Base-by-base conservation (phyloP, 1,140 invertebrate species). In the Halyomorpha halys region DNA sequence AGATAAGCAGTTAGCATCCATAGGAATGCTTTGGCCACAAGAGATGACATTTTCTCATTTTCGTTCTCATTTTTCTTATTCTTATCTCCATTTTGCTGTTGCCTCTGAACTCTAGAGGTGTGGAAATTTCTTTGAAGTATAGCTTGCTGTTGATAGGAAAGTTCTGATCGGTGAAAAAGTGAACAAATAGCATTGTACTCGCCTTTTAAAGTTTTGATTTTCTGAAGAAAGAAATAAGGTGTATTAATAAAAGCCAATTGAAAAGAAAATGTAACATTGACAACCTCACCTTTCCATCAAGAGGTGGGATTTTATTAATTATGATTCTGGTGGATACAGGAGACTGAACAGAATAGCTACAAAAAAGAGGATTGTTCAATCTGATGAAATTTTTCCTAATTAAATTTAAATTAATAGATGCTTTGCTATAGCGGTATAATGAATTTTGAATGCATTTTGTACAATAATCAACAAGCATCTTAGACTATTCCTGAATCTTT, bases 1-100 rank as follows among this genome's bases (percentile, higher is more conserved):
- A 87, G 81, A 70, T 86, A 88, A 39, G 84, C 84, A 21, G 83
- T 83, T 13, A 87, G 74, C 77, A 89, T 81, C 86, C 87, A 89
- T 39, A 89, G 76, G 15, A 83, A 79, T 4, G 83, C 84, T 73
- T 90, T 90, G 11, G 84, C 81, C 2, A 89, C 60, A 2, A 89
- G 73, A 2, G 85, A 82, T 6, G 82, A 80, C 62, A 86, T 44
- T 62, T 74, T 75, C 84, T 86, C 68, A 83, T 86, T 78, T 72
- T 84, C 75, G 68, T 84, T 76, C 69, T 81, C 76, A 49, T 72
- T 70, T 23, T 71, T 72, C 14, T 68, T 60, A n/a, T 65, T 61
- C 16, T 67, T 66, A 49, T 69, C 65, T 18, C 65, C 60, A 21
- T 39, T 44, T 23, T 64, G 61, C 6, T 63, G 34, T 34, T 63